Conservation (phyloP, 2,888 invertebrate genomes). For the Leptopterna dolabrata region DNA sequence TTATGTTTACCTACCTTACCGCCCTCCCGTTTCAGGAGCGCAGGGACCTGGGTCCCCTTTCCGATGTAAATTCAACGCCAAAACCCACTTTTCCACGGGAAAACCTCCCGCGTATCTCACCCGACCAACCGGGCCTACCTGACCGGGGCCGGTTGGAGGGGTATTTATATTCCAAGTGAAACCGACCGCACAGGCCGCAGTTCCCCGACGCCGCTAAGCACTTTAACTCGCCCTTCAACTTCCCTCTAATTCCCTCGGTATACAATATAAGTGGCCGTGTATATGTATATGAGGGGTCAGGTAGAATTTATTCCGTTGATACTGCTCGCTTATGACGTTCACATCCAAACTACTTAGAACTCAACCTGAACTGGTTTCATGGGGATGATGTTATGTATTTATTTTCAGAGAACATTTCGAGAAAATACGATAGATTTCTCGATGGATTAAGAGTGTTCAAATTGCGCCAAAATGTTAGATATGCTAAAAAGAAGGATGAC, state of each 20-base stretch:
- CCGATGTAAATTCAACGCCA: conserved; percentile 17
- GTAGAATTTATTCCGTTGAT: neutral
- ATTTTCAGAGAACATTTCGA: too few relatives aligned
- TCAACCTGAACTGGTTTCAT: too few relatives aligned
- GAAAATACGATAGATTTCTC: too few relatives aligned
- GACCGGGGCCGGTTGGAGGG: neutral
- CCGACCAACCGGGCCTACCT: neutral
- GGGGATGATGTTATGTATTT: too few relatives aligned
- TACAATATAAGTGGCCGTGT: conserved; percentile 1
- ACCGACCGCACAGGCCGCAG: conserved; percentile 2
- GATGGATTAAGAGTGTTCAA: too few relatives aligned
- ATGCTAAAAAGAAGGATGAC: too few relatives aligned
- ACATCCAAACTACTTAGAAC: too few relatives aligned
- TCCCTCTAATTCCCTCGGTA: neutral
- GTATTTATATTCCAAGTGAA: conserved; percentile 11
- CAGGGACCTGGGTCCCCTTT: neutral
- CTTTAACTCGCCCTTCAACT: conserved; percentile 6
- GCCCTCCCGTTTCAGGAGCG: neutral
- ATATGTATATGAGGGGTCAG: neutral
- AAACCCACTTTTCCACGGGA: conserved; percentile 15
- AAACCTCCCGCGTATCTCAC: conserved; percentile 18
- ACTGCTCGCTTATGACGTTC: neutral
- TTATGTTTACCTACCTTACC: conserved; percentile 15
- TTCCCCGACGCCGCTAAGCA: neutral
- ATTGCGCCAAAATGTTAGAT: too few relatives aligned